Conservation (phyloP, 2,113 vertebrate species). For the Eurystomus gularis region DNA sequence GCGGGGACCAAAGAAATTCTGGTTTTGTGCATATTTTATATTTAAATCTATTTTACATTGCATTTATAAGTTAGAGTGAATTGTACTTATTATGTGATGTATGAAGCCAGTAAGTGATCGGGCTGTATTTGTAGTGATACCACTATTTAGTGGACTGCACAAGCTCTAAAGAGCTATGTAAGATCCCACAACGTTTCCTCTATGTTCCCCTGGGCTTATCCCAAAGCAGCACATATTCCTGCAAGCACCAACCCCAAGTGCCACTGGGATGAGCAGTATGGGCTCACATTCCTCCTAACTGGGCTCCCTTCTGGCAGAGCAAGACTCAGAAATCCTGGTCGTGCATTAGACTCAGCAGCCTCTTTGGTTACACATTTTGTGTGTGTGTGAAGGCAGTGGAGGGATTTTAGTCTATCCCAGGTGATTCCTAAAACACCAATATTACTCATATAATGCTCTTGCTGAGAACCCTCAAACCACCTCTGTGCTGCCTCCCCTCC, state of each 20-base stretch:
- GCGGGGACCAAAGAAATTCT: neutral
- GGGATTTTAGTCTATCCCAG: neutral
- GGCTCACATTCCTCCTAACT: neutral
- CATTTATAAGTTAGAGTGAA: neutral
- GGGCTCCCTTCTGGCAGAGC: neutral
- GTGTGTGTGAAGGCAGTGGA: neutral
- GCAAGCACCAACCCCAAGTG: neutral
- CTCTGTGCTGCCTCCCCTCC: neutral
- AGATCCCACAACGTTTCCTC: neutral
- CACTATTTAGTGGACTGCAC: neutral
- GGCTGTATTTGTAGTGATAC: neutral
- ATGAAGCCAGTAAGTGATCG: neutral
- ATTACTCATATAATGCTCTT: neutral
- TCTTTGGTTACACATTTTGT: neutral
- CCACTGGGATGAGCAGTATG: neutral
- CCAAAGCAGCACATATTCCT: neutral
- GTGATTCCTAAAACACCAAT: neutral
- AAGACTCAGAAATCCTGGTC: neutral
- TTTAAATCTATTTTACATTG: neutral
- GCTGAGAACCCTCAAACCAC: neutral
- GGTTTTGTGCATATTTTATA: neutral
- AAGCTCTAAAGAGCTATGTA: neutral
- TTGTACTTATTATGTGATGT: neutral
- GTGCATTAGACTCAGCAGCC: neutral
- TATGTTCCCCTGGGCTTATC: neutral